Evolutionary conservation across 2,888 invertebrate genomes (phyloP).

Genomic region (Phlogophora meticulosa): DNA sequence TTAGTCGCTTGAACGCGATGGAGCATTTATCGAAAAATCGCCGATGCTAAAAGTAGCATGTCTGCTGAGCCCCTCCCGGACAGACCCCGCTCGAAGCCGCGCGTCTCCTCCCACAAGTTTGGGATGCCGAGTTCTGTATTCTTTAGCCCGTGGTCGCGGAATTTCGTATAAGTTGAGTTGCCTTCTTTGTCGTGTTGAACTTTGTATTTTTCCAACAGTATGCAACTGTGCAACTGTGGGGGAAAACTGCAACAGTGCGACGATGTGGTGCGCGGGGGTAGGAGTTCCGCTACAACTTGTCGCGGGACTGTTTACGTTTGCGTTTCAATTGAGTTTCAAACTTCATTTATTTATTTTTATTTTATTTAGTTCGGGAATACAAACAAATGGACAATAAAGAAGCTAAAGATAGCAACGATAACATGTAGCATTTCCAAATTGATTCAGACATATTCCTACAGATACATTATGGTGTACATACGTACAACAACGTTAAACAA

Average conservation of each 20-base stretch:
- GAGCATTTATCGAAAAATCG: neutral
- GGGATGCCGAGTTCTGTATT: conserved; percentile 25
- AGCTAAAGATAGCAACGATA: no score
- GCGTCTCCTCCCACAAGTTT: conserved; percentile 32
- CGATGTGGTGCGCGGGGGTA: neutral
- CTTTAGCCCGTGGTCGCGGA: conserved; percentile 15
- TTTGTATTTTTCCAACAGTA: conserved; percentile 37
- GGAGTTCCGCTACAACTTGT: conserved; percentile 13
- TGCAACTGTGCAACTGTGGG: conserved; percentile 21
- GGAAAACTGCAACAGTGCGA: conserved; percentile 9
- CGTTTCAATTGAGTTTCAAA: neutral
- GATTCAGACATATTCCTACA: no score
- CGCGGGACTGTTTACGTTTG: conserved; percentile 18
- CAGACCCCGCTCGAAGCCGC: neutral
- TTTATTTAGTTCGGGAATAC: no score
- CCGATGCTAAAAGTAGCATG: neutral
- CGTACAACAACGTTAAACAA: no score
- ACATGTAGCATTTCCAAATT: no score
- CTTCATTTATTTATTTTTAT: no score
- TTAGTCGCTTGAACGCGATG: neutral
- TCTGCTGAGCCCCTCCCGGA: conserved; percentile 9
- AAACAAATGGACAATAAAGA: no score
- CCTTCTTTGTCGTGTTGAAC: conserved; percentile 25
- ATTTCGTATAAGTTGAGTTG: conserved; percentile 30
- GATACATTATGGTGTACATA: no score